Percentiles rank a stretch among this genome's conserved stretches.
phyloP scores from a whole-genome alignment of 2,113 vertebrate species.

The Sterrhoptilus dennistouni region DNA sequence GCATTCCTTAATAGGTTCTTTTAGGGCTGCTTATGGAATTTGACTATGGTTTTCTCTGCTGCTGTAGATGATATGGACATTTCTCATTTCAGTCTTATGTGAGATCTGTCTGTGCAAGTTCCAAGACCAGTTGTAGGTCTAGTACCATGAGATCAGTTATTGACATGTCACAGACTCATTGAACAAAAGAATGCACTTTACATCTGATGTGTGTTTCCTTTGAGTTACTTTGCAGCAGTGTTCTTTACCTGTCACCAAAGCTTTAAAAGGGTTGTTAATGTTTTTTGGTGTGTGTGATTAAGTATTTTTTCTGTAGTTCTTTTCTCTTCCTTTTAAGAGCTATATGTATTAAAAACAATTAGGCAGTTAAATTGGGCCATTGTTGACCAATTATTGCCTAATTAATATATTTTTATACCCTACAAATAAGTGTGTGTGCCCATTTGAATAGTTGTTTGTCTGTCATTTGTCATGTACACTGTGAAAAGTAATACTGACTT shows the following conservation, averaged over 20 bases:
- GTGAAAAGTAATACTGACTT: background rate
- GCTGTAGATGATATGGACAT: background rate
- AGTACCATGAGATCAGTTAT: accelerated
- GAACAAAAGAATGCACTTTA: background rate
- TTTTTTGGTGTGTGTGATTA: background rate
- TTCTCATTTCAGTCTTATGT: accelerated
- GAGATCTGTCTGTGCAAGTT: background rate
- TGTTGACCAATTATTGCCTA: background rate
- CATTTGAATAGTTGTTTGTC: background rate
- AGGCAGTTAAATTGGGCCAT: background rate
- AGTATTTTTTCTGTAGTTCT: background rate
- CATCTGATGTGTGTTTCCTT: background rate
- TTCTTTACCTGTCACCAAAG: background rate
- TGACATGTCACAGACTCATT: accelerated
- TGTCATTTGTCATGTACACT: background rate
- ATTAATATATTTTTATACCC: background rate
- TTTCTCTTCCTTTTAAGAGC: background rate
- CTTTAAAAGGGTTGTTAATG: background rate
- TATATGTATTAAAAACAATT: background rate
- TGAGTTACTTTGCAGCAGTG: background rate
- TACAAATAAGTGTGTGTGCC: background rate
- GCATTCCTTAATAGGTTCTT: background rate
- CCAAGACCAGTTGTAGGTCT: background rate
- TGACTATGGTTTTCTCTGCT: background rate
- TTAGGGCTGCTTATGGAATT: background rate